Evolutionary conservation across 2,888 invertebrate genomes (phyloP), one percentile per base, ranked within the genome.

Genomic region (Ichneumoninae sp.): DNA sequence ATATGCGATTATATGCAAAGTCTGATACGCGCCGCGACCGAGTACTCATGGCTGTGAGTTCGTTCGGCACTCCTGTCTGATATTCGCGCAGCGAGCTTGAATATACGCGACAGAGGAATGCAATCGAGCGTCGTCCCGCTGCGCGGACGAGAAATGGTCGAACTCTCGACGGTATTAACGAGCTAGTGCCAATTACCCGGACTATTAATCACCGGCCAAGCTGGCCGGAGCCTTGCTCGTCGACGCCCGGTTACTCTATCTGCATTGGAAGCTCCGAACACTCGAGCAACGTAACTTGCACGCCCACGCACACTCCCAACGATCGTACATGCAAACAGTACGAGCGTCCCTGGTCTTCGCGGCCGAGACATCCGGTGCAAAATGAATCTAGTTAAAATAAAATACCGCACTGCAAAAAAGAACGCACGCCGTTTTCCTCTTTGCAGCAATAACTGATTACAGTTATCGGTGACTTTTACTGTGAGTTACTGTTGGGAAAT

Each of bases 131-230:
- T 76, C 65, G 70, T 82, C 71, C 82, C 70, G 44, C 30, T 65
- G 47, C 47, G 71, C 47, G 47, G 66, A 70, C 71, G 82, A 76
- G 44, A 26, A 71, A 71, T 54, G 71, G 54, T 71, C 54, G n/a
- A 54, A 66, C 82, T 82, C 76, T 77, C 70, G 76, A 71, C 82
- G 76, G 71, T 82, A 82, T 82, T 82, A 82, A 82, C 76, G 82
- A 82, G 82, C 82, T 76, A 82, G 76, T 82, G 77, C 82, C 82
- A 82, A 82, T 82, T 82, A 82, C 70, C 66, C 71, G 76, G 70
- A 71, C 82, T 77, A 82, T 82, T 82, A 82, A 82, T 82, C 82
- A 82, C 82, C 65, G 77, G 36, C 70, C 26, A 75, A 81, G 75
- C 75, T 19, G 68, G 19, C 68, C 60, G 50, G 47, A 50, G 40